Conservation (phyloP, 1,140 invertebrate species). For the Zaprionus nigranus region DNA sequence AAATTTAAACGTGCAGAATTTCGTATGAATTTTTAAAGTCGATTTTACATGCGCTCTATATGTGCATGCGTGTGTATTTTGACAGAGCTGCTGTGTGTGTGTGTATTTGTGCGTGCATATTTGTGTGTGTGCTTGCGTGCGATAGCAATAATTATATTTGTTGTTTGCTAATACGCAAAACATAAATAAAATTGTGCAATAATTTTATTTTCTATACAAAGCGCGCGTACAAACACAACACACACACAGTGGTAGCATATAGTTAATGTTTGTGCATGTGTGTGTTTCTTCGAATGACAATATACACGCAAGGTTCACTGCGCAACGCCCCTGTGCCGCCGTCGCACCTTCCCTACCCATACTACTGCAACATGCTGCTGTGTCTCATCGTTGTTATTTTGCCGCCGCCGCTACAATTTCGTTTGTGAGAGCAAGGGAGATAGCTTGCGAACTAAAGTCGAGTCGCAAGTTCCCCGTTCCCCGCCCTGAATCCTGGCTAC, state of each 20-base stretch:
- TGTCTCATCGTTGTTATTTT: conserved; percentile 74
- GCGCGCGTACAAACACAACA: conserved; percentile 48
- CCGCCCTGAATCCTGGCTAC: neutral
- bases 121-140: conserved; percentile 38
- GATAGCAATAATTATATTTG: conserved; percentile 48
- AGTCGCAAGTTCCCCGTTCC: neutral
- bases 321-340: conserved; percentile 57
- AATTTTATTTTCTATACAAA: conserved; percentile 52
- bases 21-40: conserved; percentile 71
- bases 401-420: conserved; percentile 69
- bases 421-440: conserved; percentile 39
- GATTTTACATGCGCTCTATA: conserved; percentile 47
- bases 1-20: conserved; percentile 78
- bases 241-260: conserved; percentile 19
- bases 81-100: conserved; percentile 4
- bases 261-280: conserved; percentile 14
- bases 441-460: conserved; percentile 13
- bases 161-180: conserved; percentile 59
- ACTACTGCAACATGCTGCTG: conserved; percentile 63
- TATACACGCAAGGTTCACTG: conserved; percentile 76
- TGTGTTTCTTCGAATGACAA: conserved; percentile 66
- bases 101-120: conserved; percentile 18
- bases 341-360: conserved; percentile 30
- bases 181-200: conserved; percentile 78
- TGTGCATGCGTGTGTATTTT: conserved; percentile 17